A percentile compares a stretch with the other conserved stretches of the same genome.
phyloP scores from a whole-genome alignment of 2,797 vertebrate genomes.

The Eulemur coronatus region DNA sequence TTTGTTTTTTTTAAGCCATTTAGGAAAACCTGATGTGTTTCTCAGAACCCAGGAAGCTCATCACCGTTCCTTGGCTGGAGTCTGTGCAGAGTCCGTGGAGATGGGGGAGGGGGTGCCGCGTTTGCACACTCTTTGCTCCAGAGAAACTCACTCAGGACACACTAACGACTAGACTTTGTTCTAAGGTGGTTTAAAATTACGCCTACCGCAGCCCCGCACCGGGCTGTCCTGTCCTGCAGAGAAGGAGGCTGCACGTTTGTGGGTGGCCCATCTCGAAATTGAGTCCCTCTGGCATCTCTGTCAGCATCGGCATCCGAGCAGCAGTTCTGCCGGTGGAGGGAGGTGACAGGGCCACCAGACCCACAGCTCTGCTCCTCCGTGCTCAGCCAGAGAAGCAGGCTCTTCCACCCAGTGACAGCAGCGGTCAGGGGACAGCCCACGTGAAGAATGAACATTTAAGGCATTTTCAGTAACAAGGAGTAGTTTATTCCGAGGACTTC shows the following conservation, averaged over 20 bases:
- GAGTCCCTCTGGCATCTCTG: not conserved
- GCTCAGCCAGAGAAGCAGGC: fast-evolving
- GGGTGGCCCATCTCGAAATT: not conserved
- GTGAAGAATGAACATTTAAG: fast-evolving
- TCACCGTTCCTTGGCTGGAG: fast-evolving
- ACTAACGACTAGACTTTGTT: not conserved
- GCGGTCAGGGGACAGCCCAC: fast-evolving
- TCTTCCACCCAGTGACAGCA: fast-evolving
- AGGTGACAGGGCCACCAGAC: not conserved
- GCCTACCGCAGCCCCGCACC: fast-evolving
- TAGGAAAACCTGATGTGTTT: not conserved
- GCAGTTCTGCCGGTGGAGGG: not conserved
- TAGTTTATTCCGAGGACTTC: fast-evolving
- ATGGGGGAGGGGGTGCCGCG: not conserved
- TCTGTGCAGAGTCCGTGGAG: not conserved
- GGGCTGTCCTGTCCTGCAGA: not conserved
- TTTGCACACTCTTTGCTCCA: not conserved
- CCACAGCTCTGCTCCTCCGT: fast-evolving
- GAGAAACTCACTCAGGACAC: fast-evolving
- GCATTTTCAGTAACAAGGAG: fast-evolving
- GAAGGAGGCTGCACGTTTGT: not conserved
- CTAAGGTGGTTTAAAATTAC: not conserved
- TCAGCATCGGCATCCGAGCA: not conserved
- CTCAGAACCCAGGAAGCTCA: not conserved
- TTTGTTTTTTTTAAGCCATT: not conserved